Conservation (phyloP, 2,113 vertebrate species). For the Oncorhynchus kisutch region DNA sequence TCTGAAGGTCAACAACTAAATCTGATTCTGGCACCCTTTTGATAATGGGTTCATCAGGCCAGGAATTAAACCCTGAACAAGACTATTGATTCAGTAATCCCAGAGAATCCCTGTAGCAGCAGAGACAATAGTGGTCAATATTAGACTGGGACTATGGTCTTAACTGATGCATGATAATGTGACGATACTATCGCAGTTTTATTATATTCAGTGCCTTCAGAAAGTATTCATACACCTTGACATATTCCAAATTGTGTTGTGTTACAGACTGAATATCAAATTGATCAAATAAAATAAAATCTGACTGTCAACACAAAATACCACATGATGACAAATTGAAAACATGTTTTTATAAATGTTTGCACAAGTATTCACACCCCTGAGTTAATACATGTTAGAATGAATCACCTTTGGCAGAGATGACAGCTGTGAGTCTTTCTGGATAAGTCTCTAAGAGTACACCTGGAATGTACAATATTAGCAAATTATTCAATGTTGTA, state of each 20-base stretch:
- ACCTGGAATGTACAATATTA: too few species aligned
- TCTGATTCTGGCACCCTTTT: constrained; percentile 17
- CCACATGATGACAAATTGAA: neutral
- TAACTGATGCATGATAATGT: constrained; percentile 2
- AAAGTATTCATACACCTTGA: too few species aligned
- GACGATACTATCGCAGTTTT: constrained; percentile 8
- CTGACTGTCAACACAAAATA: too few species aligned
- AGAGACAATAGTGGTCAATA: constrained; percentile 6
- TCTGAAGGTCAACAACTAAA: constrained; percentile 26
- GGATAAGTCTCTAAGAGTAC: too few species aligned
- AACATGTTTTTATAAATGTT: too few species aligned
- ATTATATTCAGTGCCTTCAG: too few species aligned
- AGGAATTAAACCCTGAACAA: constrained; percentile 13
- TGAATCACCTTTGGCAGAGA: neutral
- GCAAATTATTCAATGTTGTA: too few species aligned
- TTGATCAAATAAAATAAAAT: too few species aligned
- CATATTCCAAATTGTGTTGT: too few species aligned
- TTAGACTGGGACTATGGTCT: neutral
- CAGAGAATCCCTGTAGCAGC: neutral
- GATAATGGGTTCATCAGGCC: constrained; percentile 19
- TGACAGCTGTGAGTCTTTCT: neutral
- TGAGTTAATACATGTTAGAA: neutral
- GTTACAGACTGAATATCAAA: too few species aligned
- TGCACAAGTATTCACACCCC: too few species aligned
- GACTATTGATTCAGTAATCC: constrained; percentile 34